Base-by-base conservation (phyloP, 1,140 invertebrate species). In the Ganaspis sp. region DNA sequence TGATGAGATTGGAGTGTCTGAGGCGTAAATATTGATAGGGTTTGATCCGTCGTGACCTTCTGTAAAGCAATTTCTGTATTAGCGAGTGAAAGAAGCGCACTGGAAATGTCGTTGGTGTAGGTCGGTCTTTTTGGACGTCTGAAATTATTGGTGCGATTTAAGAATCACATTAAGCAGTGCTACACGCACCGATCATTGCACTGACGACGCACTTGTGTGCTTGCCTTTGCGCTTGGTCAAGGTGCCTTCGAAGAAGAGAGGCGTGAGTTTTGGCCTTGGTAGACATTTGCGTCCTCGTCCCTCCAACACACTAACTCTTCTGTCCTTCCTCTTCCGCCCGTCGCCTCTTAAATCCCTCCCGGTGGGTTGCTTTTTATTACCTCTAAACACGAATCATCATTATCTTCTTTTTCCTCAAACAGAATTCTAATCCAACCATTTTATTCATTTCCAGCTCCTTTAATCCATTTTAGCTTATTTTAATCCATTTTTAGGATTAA, bases 211-310 rank as follows among this genome's bases (percentile, higher is more conserved):
- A 23, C 15, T 37, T 69, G 26, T 69, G 37, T 42, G 42, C 6
- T 49, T 49, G 73, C 81, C 78, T 82, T 82, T 82, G 79, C 77
- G 79, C 74, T 76, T 84, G 84, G 85, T 86, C 84, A 86, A 85
- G 84, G 84, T 84, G 85, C 80, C 81, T 73, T 71, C 74, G 78
- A 26, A 45, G 42, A 45, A 71, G 8, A 37, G n/a, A 70, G 73
- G 73, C 72, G 19, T n/a, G 42, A 23, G 40, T 77, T 84, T 77
- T 84, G 82, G 83, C 83, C 83, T 84, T 84, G 83, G 17, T 76
- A 75, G 64, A 73, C 71, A 77, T 75, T 83, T 71, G 80, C 73
- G 78, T 81, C 81, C 82, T 83, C 79, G 79, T 81, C 78, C 72
- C 72, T 72, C 12, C 70, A 17, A 70, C 70, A 45, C 40, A n/a